phyloP scores from a whole-genome alignment of 2,113 vertebrate species.

The Otus sunia region DNA sequence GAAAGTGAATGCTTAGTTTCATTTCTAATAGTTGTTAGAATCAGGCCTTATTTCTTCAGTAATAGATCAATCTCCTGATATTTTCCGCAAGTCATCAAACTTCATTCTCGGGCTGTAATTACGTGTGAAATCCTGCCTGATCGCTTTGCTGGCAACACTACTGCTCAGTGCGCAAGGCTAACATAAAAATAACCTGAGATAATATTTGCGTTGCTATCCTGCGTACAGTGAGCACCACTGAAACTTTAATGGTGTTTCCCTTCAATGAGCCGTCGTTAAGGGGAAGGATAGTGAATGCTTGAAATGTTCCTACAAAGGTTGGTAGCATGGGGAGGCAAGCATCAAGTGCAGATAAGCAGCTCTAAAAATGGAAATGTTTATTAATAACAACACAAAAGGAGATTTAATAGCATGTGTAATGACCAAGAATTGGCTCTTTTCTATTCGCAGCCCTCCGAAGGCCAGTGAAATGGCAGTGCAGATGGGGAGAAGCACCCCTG shows the following conservation, averaged over 20 bases:
- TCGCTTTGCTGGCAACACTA: background rate
- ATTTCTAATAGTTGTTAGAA: slow-evolving; percentile 31
- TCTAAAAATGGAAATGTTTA: background rate
- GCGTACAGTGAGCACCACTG: background rate
- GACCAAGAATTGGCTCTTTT: background rate
- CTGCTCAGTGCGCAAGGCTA: background rate
- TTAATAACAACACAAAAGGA: background rate
- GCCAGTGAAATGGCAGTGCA: background rate
- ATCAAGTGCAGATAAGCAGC: fast-evolving
- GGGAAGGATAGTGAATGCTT: background rate
- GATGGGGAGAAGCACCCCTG: background rate
- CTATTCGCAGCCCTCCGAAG: background rate
- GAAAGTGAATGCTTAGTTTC: slow-evolving; percentile 17
- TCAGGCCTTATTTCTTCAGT: slow-evolving; percentile 32
- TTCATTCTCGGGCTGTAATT: background rate
- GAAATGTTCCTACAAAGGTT: background rate
- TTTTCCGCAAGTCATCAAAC: slow-evolving; percentile 24
- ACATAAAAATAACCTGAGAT: background rate
- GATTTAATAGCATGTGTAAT: background rate
- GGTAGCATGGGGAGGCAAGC: background rate
- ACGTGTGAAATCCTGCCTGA: background rate
- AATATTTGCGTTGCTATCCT: background rate
- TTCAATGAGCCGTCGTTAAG: background rate
- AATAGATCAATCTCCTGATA: slow-evolving; percentile 24
- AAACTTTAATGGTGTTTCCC: background rate